Evolutionary conservation across 1,140 invertebrate species (phyloP), one percentile per base, ranked within the genome.

Genomic region (Ridgeia piscesae): DNA sequence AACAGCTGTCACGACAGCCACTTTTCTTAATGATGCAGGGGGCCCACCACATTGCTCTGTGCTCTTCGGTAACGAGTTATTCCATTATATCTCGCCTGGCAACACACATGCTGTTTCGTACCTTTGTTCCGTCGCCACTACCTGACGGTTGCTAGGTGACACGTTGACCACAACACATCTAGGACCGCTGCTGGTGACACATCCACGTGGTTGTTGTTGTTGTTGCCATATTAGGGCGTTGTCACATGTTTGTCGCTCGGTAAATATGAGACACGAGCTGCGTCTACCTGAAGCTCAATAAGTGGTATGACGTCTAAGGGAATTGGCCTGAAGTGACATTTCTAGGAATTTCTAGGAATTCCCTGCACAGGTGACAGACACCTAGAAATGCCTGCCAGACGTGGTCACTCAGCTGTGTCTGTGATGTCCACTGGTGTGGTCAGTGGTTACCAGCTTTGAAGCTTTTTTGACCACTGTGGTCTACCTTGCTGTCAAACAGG

Each of bases 311-410:
- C 17, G 17, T 77, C 27, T 77, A 17, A 77, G 58, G 58, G 58
- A 77, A 31, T 9, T 77, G 58, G 27, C 58, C 27, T 1, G 58
- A 27, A 21, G 14, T 77, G 58, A 21, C 58, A 77, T 77, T 77
- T 77, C 58, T 77, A 77, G 58, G 58, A 77, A 77, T 77, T 77
- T 77, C 58, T 77, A 77, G 58, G 58, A 77, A 77, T 77, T 77
- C 11, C 2, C 58, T 77, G 58, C 58, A 14, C 14, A 77, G 27
- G 17, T 77, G 4, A 77, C 2, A 77, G 4, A n/a, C n/a, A n/a
- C 58, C 58, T 77, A 77, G 58, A 77, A 77, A 77, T 77, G 27
- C 14, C 2, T 31, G 27, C 17, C 4, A 21, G 58, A 27, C 2
- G 11, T 77, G 58, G 58, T 77, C 58, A 77, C 11, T 77, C 58